Percentiles rank a stretch among this genome's conserved stretches.
Evolutionary conservation across 1,140 invertebrate species (phyloP).

Genomic region (Drosophila nasuta): DNA sequence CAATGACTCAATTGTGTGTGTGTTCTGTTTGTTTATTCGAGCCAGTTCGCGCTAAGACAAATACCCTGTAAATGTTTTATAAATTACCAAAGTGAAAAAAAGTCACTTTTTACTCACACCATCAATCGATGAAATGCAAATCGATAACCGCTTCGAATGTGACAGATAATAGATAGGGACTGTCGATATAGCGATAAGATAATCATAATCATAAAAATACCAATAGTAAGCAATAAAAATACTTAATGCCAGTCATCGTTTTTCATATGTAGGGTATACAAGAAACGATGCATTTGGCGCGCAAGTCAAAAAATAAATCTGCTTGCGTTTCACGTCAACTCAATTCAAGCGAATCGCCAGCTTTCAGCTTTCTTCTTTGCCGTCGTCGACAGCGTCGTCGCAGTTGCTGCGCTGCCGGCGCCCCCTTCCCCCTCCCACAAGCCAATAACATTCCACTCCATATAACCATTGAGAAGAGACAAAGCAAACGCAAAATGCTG

Average conservation of each 20-base stretch:
- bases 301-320: constrained; percentile 62
- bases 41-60: not conserved
- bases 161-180: not conserved
- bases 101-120: not conserved
- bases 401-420: not conserved
- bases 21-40: not conserved
- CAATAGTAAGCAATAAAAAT: constrained; percentile 10
- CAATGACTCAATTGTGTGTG: constrained; percentile 21
- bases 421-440: not conserved
- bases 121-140: not conserved
- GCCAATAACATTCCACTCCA: constrained; percentile 21
- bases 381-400: constrained; percentile 2
- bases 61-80: constrained; percentile 18
- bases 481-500: constrained; percentile 62
- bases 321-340: constrained; percentile 46
- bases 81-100: too few species aligned
- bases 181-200: not conserved
- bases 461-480: constrained; percentile 31
- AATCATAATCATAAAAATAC: constrained; percentile 4
- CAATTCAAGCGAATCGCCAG: constrained; percentile 74
- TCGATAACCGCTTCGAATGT: not conserved
- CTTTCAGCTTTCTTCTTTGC: constrained; percentile 66
- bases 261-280: constrained; percentile 39
- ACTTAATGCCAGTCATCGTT: not conserved
- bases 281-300: constrained; percentile 35